Evolutionary conservation across 1,140 invertebrate species (phyloP), one percentile per base, ranked within the genome.

Genomic region (Drosophila repleta): DNA sequence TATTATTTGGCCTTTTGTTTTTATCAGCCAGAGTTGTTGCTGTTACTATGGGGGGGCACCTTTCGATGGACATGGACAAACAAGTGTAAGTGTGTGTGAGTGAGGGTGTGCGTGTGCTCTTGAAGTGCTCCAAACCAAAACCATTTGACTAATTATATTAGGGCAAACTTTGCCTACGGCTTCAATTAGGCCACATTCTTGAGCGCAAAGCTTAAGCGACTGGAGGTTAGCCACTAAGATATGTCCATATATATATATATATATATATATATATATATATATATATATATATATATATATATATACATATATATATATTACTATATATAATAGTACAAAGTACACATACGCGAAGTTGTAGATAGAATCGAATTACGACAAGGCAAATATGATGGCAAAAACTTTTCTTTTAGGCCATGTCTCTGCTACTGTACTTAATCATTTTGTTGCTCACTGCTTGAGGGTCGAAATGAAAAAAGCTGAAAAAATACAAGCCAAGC

Each of bases 81-180:
- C 48, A 32, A n/a, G n/a, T 7, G 21, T 39, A 18, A 57, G 15
- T 62, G 7, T 26, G 10, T 43, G 1, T 62, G 15, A 32, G 32
- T 39, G 29, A 51, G 18, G 57, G 10, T 26, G 13, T 43, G 4
- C 57, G 21, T 53, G 35, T 37, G 66, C 64, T 53, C 21, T 21
- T 55, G 24, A 63, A 69, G 24, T 61, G 48, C 35, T 26, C 37
- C 45, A 51, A 41, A 24, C 32, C 41, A 29, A 48, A 62, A 48
- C 39, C 58, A 66, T 77, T 76, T 72, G 61, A 78, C 68, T 78
- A 78, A 78, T 78, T 78, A 78, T 73, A 78, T 76, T 78, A 78
- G 61, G 45, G 39, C 68, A 72, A 78, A 78, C 61, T 78, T 77
- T 77, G 63, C 51, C 46, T 62, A 46, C 57, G 56, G 49, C 20